Conservation (phyloP, 2,888 invertebrate genomes). For the Nudaria mundana region DNA sequence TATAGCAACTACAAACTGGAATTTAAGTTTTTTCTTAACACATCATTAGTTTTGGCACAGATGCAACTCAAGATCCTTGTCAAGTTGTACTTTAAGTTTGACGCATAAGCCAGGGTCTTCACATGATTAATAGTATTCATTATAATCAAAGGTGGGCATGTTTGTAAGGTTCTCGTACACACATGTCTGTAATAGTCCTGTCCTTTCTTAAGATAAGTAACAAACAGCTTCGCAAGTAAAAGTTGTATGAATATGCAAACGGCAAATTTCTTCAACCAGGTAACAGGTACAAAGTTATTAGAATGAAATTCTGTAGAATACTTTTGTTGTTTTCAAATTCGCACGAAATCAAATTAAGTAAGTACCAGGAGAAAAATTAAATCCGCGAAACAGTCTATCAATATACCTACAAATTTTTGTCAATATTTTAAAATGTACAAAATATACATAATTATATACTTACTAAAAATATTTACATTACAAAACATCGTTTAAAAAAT, state of each 20-base stretch:
- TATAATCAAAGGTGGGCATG: constrained; percentile 53
- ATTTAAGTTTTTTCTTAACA: constrained; percentile 8
- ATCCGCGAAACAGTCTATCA: no score
- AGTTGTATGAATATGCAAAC: constrained; percentile 1
- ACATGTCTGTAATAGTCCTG: constrained; percentile 38
- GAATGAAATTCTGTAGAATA: no score
- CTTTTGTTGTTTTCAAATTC: no score
- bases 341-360: no score
- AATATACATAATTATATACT: no score
- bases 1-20: not conserved
- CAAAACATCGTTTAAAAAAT: no score
- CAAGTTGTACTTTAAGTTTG: constrained; percentile 50
- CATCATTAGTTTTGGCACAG: constrained; percentile 70
- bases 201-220: constrained; percentile 26
- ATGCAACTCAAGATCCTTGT: constrained; percentile 53
- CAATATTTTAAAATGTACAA: no score
- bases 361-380: no score
- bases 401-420: no score
- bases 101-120: constrained; percentile 28
- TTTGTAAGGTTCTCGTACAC: constrained; percentile 61
- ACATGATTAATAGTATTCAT: constrained; percentile 69
- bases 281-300: no score
- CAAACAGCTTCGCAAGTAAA: constrained; percentile 16
- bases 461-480: no score
- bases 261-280: no score